Percentiles rank a stretch among this genome's conserved stretches.
Evolutionary conservation across 1,140 invertebrate genomes (phyloP).

Genomic region (Drosophila cardini): DNA sequence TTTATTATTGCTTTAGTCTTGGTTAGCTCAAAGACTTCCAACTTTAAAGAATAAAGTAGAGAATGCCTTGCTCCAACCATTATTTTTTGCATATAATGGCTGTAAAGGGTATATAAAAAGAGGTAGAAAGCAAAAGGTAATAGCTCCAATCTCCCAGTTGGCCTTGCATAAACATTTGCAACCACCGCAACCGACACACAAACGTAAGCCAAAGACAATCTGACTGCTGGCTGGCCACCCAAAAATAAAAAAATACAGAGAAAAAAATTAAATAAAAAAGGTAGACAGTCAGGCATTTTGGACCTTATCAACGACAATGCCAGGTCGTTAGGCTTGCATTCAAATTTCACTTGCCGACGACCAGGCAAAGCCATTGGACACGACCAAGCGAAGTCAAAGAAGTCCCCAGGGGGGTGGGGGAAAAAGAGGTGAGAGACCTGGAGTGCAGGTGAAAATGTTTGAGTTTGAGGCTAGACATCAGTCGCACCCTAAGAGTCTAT

Average conservation of each 20-base stretch:
- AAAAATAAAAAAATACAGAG: not conserved
- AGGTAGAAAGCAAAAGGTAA: constrained; percentile 21
- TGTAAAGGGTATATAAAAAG: constrained; percentile 1
- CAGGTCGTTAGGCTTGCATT: constrained; percentile 82
- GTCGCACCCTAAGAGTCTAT: constrained; percentile 62
- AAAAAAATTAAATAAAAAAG: constrained; percentile 30
- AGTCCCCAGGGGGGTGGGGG: constrained; percentile 9
- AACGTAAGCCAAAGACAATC: constrained; percentile 28
- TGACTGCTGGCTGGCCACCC: constrained; percentile 6
- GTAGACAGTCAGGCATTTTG: constrained; percentile 61
- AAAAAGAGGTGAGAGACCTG: constrained; percentile 1
- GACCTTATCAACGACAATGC: constrained; percentile 79
- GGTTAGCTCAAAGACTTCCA: too few relatives aligned
- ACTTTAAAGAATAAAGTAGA: too few relatives aligned
- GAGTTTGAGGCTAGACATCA: constrained; percentile 41
- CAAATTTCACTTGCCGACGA: constrained; percentile 66
- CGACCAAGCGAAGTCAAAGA: constrained; percentile 48
- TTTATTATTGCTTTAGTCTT: too few relatives aligned
- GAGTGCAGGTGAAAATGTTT: constrained; percentile 33
- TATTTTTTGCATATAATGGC: not conserved
- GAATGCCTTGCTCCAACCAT: not conserved
- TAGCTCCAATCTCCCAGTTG: constrained; percentile 21
- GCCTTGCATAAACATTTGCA: constrained; percentile 66
- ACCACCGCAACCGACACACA: constrained; percentile 42
- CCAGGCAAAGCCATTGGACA: constrained; percentile 5